phyloP scores from a whole-genome alignment of 2,113 vertebrate genomes.

The Cygnus buccinator region DNA sequence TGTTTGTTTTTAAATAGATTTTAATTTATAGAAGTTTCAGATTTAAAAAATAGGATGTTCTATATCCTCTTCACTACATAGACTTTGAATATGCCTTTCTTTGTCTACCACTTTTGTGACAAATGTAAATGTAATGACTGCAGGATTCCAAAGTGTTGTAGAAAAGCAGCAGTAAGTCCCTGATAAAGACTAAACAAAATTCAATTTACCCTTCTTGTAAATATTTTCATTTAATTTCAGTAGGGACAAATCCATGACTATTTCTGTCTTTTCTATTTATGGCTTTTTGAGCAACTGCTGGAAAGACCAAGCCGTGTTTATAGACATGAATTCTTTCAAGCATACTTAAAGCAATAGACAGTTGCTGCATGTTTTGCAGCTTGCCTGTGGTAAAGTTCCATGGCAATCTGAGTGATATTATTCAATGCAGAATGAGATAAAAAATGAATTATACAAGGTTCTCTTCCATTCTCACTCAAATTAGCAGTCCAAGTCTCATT shows the following conservation, averaged over 20 bases:
- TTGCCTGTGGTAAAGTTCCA: neutral
- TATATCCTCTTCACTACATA: neutral
- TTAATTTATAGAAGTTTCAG: neutral
- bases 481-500: neutral
- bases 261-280: neutral
- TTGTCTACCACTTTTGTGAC: neutral
- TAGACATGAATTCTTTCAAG: neutral
- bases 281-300: neutral
- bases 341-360: neutral
- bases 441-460: neutral
- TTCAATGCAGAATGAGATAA: neutral
- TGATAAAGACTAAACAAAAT: neutral
- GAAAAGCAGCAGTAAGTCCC: neutral
- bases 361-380: neutral
- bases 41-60: neutral
- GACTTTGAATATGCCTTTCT: neutral
- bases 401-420: neutral
- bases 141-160: neutral
- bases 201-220: neutral
- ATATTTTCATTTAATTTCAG: neutral
- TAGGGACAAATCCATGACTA: neutral
- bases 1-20: neutral
- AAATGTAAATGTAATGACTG: neutral
- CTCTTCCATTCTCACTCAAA: neutral
- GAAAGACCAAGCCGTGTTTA: neutral